phyloP scores from a whole-genome alignment of 1,140 invertebrate genomes.

The fruit fly (Drosophila melanogaster) region Release_6_plus_ISO1_MT NT_033777.3:21616001-21616500 shows the following conservation, averaged over 20 bases:
- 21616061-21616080: conserved; percentile 11
- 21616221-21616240: not conserved
- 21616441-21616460: conserved; percentile 53
- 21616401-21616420: conserved; percentile 57
- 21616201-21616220: conserved; percentile 13
- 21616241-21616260: conserved; percentile 40
- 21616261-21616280: conserved; percentile 67
- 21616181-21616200: conserved; percentile 18
- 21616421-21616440: conserved; percentile 36
- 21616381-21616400: conserved; percentile 64
- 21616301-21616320: conserved; percentile 41
- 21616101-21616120: conserved; percentile 67
- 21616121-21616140: conserved; percentile 78
- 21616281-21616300: conserved; percentile 26
- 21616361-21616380: conserved; percentile 56
- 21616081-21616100: conserved; percentile 6
- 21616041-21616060: conserved; percentile 28
- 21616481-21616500: conserved; percentile 1
- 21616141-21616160: conserved; percentile 65
- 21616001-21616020: not conserved
- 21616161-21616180: conserved; percentile 35
- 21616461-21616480: conserved; percentile 60
- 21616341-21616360: conserved; percentile 79
- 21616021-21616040: conserved; percentile 15
- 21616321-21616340: conserved; percentile 73